Evolutionary conservation across 1,140 invertebrate genomes (phyloP), one percentile per base, ranked within the genome.

Genomic region (Charaxes varanes): DNA sequence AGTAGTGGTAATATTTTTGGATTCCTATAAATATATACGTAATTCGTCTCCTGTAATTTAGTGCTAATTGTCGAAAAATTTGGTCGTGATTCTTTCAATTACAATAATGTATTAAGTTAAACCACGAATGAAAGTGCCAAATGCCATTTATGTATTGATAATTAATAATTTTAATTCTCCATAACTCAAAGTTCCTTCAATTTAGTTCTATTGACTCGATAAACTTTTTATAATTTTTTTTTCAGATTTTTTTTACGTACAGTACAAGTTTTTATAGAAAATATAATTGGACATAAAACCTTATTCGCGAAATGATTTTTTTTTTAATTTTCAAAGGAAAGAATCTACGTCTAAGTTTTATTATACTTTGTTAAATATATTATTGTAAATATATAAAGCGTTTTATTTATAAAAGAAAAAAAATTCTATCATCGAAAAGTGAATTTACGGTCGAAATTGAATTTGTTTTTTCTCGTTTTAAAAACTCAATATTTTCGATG

Each of bases 1-100:
- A 71, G 67, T 83, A 80, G 74, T 58, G 47, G 59, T 83, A 83
- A 80, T 80, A 80, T 83, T 80, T 83, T 80, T 80, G 76, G 79
- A 83, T 80, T 83, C 76, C 79, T 83, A 83, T 80, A 83, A 79
- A 83, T 58, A 78, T 80, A 80, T 80, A 82, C 73, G 76, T 83
- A 80, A 83, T 59, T 63, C 65, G 53, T 81, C 64, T 70, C 59
- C 55, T 71, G 53, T 74, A 72, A 57, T 50, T 46, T 74, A 62
- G 48, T 56, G 49, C 36, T 62, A 45, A 40, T 58, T 37, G 40
- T 53, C 37, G n/a, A 37, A 53, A 63, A 67, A 63, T 69, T 79
- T 69, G 53, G 64, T 56, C 59, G 57, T 63, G 73, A 66, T 76
- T 79, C 74, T 82, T 82, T 82, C 78, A 28, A 45, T 49, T 53